Evolutionary conservation across 2,113 vertebrate genomes (phyloP).

Genomic region (Casuarius casuarius): DNA sequence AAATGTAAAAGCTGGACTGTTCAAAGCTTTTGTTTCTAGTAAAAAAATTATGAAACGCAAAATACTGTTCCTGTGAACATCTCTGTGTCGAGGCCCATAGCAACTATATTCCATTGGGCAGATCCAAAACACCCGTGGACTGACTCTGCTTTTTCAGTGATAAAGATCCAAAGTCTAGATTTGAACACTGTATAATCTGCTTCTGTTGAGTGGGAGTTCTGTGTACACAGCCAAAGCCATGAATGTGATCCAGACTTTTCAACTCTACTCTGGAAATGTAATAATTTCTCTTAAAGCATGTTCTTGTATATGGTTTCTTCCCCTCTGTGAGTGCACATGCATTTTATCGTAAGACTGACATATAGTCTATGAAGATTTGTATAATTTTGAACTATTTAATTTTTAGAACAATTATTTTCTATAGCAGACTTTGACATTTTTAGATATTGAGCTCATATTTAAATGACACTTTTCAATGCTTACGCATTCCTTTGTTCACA

Average conservation of each 20-base stretch:
- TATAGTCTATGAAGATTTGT: neutral
- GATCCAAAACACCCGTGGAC: neutral
- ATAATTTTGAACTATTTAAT: neutral
- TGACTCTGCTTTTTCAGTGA: neutral
- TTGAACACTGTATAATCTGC: neutral
- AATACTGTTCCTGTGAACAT: neutral
- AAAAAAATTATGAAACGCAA: neutral
- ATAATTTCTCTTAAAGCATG: neutral
- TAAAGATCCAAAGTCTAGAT: neutral
- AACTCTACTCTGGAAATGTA: neutral
- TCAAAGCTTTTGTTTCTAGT: neutral
- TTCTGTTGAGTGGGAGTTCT: neutral
- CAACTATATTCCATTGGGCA: neutral
- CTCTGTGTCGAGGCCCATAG: neutral
- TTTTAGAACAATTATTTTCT: neutral
- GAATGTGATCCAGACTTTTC: neutral
- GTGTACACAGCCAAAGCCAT: neutral
- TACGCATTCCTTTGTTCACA: neutral
- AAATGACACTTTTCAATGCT: neutral
- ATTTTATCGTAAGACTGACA: neutral
- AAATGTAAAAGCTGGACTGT: neutral
- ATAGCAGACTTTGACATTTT: neutral
- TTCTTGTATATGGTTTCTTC: neutral
- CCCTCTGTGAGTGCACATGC: neutral
- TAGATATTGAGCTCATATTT: neutral